Conservation (phyloP, 1,140 invertebrate genomes). For the Drosophila leontia region DNA sequence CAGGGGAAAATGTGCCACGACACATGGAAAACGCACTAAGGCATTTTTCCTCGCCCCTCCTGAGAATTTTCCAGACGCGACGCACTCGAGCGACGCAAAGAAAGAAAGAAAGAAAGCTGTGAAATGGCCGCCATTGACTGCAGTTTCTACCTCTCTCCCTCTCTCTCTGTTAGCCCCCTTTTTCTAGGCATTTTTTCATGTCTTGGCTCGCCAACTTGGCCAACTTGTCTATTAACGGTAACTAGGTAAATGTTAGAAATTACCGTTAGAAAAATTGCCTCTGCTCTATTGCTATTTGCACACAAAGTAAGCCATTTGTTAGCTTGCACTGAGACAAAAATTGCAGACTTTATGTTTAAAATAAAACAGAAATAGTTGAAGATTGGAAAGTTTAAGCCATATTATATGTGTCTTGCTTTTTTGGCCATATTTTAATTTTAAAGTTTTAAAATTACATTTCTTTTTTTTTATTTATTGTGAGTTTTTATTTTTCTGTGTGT, state of each 20-base stretch:
- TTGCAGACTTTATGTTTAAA: not conserved
- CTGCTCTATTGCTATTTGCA: conserved; percentile 53
- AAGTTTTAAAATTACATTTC: too few relatives aligned
- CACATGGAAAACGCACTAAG: conserved; percentile 50
- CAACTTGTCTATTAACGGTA: conserved; percentile 83
- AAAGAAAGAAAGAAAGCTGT: conserved; percentile 74
- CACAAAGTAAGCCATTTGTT: conserved; percentile 66
- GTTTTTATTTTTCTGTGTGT: not conserved
- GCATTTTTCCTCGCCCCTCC: conserved; percentile 8
- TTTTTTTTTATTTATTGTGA: too few relatives aligned
- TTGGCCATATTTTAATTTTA: not conserved
- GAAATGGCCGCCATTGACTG: conserved; percentile 69
- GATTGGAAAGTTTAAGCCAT: conserved; percentile 2
- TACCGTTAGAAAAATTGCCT: conserved; percentile 79
- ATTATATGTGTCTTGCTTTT: not conserved
- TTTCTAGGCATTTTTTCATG: conserved; percentile 66
- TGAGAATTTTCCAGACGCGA: conserved; percentile 50
- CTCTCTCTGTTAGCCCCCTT: conserved; percentile 5
- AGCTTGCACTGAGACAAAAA: conserved; percentile 19
- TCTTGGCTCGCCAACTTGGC: conserved; percentile 75
- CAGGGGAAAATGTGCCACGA: conserved; percentile 50
- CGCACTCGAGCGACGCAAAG: conserved; percentile 54
- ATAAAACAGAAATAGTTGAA: too few relatives aligned
- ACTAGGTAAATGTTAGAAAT: conserved; percentile 81
- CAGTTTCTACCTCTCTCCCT: not conserved